Percentiles rank a stretch among this genome's conserved stretches.
phyloP scores from a whole-genome alignment of 1,140 invertebrate species.

The Aphaenogaster ashmeadi region DNA sequence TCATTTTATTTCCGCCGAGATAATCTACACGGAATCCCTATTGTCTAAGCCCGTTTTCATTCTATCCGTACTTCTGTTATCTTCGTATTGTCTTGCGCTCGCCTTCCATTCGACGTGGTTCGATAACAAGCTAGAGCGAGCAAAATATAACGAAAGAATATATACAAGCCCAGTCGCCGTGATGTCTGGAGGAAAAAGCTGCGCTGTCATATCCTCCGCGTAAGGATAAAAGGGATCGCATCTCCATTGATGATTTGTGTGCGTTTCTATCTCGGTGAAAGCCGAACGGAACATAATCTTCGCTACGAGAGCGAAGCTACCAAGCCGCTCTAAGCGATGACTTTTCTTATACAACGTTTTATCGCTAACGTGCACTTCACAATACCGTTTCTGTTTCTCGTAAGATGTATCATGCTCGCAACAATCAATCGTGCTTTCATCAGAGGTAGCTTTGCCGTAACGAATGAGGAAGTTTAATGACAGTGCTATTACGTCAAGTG shows the following conservation, averaged over 20 bases:
- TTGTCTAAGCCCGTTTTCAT: slow-evolving; percentile 19
- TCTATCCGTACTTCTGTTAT: slow-evolving; percentile 53
- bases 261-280: slow-evolving; percentile 61
- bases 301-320: slow-evolving; percentile 6
- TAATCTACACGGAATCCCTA: slow-evolving; percentile 25
- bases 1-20: slow-evolving; percentile 9
- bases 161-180: slow-evolving; percentile 13
- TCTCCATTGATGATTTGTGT: slow-evolving; percentile 53
- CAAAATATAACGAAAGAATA: slow-evolving; percentile 25
- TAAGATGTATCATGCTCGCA: neutral
- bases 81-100: slow-evolving; percentile 52
- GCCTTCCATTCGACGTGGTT: neutral
- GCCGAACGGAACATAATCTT: slow-evolving; percentile 42
- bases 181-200: slow-evolving; percentile 62
- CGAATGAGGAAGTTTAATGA: slow-evolving; percentile 46
- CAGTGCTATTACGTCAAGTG: slow-evolving; percentile 33
- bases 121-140: slow-evolving; percentile 50
- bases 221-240: slow-evolving; percentile 50
- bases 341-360: slow-evolving; percentile 17
- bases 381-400: neutral
- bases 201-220: slow-evolving; percentile 43
- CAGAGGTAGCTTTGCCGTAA: slow-evolving; percentile 14
- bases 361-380: neutral
- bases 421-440: slow-evolving; percentile 34
- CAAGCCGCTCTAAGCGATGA: neutral